phyloP scores from a whole-genome alignment of 1,140 invertebrate species.

The Aricia agestis region DNA sequence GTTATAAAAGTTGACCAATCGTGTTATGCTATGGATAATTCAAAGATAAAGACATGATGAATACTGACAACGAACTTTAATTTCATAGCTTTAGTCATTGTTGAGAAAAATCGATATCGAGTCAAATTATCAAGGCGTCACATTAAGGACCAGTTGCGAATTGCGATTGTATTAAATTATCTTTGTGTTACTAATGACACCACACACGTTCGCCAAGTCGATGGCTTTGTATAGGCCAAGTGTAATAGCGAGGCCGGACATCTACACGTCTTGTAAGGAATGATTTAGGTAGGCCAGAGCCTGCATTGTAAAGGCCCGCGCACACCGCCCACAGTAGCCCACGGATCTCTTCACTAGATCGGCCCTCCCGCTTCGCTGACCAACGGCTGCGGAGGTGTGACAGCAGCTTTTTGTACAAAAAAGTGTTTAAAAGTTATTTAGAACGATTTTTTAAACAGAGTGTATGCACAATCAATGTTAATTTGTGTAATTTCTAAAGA shows the following conservation, averaged over 20 bases:
- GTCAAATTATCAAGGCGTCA: no score
- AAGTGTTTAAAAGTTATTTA: no score
- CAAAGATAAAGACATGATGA: no score
- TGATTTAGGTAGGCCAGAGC: conserved; percentile 29
- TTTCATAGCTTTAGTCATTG: no score
- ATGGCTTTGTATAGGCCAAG: conserved; percentile 19
- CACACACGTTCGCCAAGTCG: conserved; percentile 18
- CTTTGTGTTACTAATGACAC: conserved; percentile 13
- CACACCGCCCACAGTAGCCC: conserved; percentile 54
- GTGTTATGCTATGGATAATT: no score
- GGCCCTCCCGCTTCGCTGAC: conserved; percentile 51
- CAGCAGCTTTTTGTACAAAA: conserved; percentile 28
- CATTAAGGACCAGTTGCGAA: background rate
- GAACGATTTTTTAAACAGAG: no score
- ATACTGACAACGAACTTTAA: no score
- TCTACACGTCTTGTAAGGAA: conserved; percentile 31
- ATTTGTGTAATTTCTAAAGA: no score
- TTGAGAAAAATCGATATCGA: no score
- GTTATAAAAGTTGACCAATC: no score
- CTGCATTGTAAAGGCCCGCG: conserved; percentile 40
- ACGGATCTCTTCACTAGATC: conserved; percentile 46
- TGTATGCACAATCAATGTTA: no score
- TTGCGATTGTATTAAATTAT: conserved; percentile 2
- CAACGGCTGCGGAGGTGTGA: conserved; percentile 29
- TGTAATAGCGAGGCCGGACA: conserved; percentile 27